Evolutionary conservation across 2,113 vertebrate species (phyloP), one percentile per base, ranked within the genome.

Genomic region (Machaerirhynchus nigripectus): DNA sequence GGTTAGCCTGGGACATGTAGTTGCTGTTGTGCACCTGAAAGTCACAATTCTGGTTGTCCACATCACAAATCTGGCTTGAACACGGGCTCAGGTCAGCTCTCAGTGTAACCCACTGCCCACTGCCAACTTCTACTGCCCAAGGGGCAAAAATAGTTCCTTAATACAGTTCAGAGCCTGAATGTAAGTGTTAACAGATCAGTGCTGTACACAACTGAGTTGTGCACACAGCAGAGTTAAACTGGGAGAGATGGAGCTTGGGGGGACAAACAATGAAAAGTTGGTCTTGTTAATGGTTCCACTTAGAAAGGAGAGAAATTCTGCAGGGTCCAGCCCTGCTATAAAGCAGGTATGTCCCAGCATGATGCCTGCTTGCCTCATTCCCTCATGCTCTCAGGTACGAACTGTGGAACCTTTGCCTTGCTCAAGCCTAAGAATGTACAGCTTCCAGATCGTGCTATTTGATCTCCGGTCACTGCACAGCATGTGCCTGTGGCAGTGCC

Each of bases 371-470:
- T 76, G 20, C 11, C 46, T 64, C 21, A 5, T 47, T 80, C 40
- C 11, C 18, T 22, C 33, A 53, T 64, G 13, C 5, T 2, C 2
- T 0, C 8, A 3, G 21, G 24, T 49, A 52, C 17, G 21, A 4
- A 7, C 15, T 1, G 1, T 11, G 9, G 13, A 87, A 44, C 6
- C 8, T 53, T 55, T 92, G 27, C 23, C 49, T 50, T 18, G 1
- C 47, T 78, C 0, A 0, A 59, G 35, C 26, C 33, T 42, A 24
- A 50, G 46, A 46, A 74, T 5, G 16, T 9, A 39, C 24, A 35
- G 39, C 67, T 42, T 23, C 35, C 55, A 53, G n/a, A 42, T 35
- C 1, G 0, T n/a, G 3, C 15, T 69, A 3, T 42, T 86, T 84
- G 63, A 59, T 55, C n/a, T 70, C 39, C 40, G 39, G 11, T 47